phyloP scores from a whole-genome alignment of 2,797 vertebrate species.

The Urosaurus nigricauda region DNA sequence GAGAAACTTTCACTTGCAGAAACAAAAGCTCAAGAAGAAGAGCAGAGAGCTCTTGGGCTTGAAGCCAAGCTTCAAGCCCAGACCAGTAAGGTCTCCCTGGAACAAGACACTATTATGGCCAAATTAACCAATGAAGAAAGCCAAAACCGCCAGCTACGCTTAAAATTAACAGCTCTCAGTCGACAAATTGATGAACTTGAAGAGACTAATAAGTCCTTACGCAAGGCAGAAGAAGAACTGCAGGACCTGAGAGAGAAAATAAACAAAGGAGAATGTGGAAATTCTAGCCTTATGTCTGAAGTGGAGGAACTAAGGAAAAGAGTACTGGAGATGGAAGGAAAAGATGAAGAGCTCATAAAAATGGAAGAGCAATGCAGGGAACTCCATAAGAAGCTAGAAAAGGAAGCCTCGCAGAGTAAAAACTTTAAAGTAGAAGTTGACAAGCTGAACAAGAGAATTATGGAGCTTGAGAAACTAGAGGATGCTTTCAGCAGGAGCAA shows the following conservation, averaged over 20 bases:
- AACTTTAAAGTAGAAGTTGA: slow-evolving; percentile 92
- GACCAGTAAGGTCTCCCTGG: slow-evolving; percentile 82
- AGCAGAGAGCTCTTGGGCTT: slow-evolving; percentile 86
- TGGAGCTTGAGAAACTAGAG: slow-evolving; percentile 94
- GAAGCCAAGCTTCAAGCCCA: slow-evolving; percentile 87
- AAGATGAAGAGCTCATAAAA: slow-evolving; percentile 93
- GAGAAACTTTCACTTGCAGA: slow-evolving; percentile 86
- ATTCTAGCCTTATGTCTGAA: slow-evolving; percentile 88
- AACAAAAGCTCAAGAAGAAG: slow-evolving; percentile 85
- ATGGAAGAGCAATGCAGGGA: slow-evolving; percentile 96
- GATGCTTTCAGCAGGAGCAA: slow-evolving; percentile 95
- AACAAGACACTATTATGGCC: slow-evolving; percentile 90
- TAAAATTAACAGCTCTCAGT: slow-evolving; percentile 91
- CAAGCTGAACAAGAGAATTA: slow-evolving; percentile 93
- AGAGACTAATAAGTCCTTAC: slow-evolving; percentile 92
- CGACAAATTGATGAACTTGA: slow-evolving; percentile 93
- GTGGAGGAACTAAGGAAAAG: slow-evolving; percentile 93
- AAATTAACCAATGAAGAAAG: slow-evolving; percentile 92
- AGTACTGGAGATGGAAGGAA: slow-evolving; percentile 95
- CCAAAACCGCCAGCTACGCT: slow-evolving; percentile 91
- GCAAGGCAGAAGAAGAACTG: slow-evolving; percentile 92
- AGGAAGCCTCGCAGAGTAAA: slow-evolving; percentile 88
- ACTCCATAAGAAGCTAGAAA: slow-evolving; percentile 93
- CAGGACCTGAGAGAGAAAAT: slow-evolving; percentile 94
- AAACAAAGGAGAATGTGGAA: slow-evolving; percentile 89